Evolutionary conservation across 2,888 invertebrate species (phyloP), one percentile per base, ranked within the genome.

Genomic region (Drosophila basisetae): DNA sequence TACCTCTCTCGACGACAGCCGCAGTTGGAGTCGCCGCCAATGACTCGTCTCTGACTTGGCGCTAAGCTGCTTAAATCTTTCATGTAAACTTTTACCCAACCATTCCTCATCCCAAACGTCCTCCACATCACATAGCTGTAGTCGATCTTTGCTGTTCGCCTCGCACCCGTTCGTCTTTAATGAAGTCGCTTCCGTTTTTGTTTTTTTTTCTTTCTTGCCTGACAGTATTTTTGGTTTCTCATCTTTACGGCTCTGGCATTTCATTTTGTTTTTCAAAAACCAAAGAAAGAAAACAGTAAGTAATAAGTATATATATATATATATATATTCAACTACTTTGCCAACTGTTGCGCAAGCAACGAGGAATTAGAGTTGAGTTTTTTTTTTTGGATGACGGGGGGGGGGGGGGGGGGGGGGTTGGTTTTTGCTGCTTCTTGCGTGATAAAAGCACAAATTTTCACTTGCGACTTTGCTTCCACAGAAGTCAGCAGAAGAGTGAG

Each of bases 31-130:
- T 68, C 56, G 70, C 63, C 72, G 75, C 72, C 78, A 78, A 77
- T 80, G 79, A 80, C 71, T 73, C 55, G 72, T 73, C 79, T 87
- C 75, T 84, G 84, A 84, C 77, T 88, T 69, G 70, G 68, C 82
- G 77, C 90, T 91, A 85, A 89, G 90, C 90, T 88, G 77, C 79
- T 90, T 91, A 91, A 89, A 84, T 89, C 89, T 80, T 81, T 83
- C 81, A 83, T 90, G 91, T 89, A 90, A 90, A 89, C 89, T 90
- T 90, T 80, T 70, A 67, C 59, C 53, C 30, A 62, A 13, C 47
- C 39, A 56, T 37, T 37, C 65, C 50, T 18, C 41, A 49, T 41
- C 50, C 68, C 49, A 54, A 55, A 35, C 31, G 31, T n/a, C 60
- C 50, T 50, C 41, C 6, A 11, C 33, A 33, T 54, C 39, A 41